These are phyloP conservation scores for Vimba vimba DNA, from an alignment of 2,113 vertebrate genomes.

Conservation along the genomic window DNA sequence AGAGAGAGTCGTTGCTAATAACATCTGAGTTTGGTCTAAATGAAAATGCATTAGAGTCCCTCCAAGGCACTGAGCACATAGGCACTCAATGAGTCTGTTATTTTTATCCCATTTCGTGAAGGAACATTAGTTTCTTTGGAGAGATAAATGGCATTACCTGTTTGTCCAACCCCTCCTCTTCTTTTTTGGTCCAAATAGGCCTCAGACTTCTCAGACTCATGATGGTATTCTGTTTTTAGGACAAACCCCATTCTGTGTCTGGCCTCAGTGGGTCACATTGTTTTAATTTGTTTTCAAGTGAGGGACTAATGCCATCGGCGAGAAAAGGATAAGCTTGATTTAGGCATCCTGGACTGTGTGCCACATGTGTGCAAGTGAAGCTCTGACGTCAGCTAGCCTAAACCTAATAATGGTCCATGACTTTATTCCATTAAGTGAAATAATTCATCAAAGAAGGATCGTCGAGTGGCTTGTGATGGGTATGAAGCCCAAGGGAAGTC, in stretches of 20 bases:
- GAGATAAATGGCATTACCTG: constrained; percentile 76
- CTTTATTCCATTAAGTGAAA: constrained; percentile 70
- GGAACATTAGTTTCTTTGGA: constrained; percentile 70
- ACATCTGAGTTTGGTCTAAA: constrained; percentile 56
- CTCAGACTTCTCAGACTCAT: constrained; percentile 8
- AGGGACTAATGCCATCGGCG: constrained; percentile 50
- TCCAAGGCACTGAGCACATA: constrained; percentile 64
- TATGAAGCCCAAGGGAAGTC: constrained; percentile 36
- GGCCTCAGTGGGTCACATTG: constrained; percentile 54
- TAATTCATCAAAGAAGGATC: constrained; percentile 68
- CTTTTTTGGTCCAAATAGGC: constrained; percentile 37
- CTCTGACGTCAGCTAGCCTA: constrained; percentile 54
- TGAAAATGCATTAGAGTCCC: constrained; percentile 63
- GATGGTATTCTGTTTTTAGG: constrained; percentile 2
- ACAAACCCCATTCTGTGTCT: constrained; percentile 39
- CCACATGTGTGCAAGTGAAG: constrained; percentile 42
- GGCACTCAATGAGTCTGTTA: constrained; percentile 71
- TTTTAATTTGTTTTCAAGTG: constrained; percentile 63
- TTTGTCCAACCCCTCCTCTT: constrained; percentile 60
- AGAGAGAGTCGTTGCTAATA: constrained; percentile 48
- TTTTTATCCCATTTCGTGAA: constrained; percentile 75
- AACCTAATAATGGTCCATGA: constrained; percentile 56
- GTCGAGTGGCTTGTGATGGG: constrained; percentile 48
- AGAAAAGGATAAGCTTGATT: constrained; percentile 22
- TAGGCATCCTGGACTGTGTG: constrained; percentile 18